These are phyloP conservation scores for Dicentrarchus labrax DNA, from an alignment of 2,113 vertebrate species.

Conservation along the genomic window DNA sequence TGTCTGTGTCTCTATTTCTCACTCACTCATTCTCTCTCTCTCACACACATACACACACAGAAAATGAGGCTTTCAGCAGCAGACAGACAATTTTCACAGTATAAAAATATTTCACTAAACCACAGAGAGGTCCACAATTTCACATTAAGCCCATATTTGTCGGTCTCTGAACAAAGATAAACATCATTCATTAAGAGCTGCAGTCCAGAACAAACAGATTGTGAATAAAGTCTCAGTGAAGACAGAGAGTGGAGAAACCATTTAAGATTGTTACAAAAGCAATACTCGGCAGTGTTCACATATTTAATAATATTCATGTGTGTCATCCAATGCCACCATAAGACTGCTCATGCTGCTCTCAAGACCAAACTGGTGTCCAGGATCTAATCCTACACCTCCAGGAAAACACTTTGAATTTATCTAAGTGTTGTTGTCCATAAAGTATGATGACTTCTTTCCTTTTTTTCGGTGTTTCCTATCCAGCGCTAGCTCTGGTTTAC, in stretches of 20 bases:
- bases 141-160: constrained; percentile 62
- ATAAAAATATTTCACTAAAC: constrained; percentile 68
- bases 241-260: constrained; percentile 1
- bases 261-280: constrained; percentile 52
- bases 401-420: not conserved
- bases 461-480: constrained; percentile 19
- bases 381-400: not conserved
- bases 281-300: constrained; percentile 52
- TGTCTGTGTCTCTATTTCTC: constrained; percentile 1
- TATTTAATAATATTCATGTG: constrained; percentile 27
- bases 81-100: constrained; percentile 71
- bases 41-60: not conserved
- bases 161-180: constrained; percentile 34
- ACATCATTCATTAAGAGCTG: constrained; percentile 42
- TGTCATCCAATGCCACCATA: constrained; percentile 35
- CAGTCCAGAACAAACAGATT: constrained; percentile 31
- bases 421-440: not conserved
- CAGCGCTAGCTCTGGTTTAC: constrained; percentile 7
- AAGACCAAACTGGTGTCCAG: constrained; percentile 15
- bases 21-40: not conserved
- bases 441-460: not conserved
- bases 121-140: constrained; percentile 67
- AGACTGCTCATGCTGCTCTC: not conserved
- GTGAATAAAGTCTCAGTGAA: constrained; percentile 10
- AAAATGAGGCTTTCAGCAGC: constrained; percentile 41